These are phyloP conservation scores for Pseudorasbora parva DNA, from an alignment of 2,113 vertebrate genomes.

Conservation along the genomic window DNA sequence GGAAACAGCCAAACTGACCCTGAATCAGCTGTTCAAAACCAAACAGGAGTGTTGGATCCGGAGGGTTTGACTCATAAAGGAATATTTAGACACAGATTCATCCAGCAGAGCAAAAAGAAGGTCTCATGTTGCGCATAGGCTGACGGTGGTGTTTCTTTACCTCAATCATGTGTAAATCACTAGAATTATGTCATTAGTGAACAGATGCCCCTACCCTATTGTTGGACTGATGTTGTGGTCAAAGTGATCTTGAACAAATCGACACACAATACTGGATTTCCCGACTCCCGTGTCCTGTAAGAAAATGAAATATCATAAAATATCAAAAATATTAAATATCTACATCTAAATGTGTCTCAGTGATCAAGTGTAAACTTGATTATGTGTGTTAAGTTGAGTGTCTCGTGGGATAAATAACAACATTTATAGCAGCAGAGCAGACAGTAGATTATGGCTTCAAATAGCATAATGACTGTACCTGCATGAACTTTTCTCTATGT, in stretches of 20 bases:
- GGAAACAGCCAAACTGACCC: constrained; percentile 9
- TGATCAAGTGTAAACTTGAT: too few species aligned
- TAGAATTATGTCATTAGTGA: background rate
- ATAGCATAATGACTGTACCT: background rate
- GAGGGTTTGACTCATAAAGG: constrained; percentile 37
- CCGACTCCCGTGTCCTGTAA: constrained; percentile 96
- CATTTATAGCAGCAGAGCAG: too few species aligned
- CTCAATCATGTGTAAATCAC: background rate
- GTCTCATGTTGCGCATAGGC: background rate
- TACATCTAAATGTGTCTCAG: background rate
- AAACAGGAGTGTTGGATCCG: too few species aligned
- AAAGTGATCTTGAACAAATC: constrained; percentile 97
- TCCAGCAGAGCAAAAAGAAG: background rate
- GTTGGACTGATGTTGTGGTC: constrained; percentile 97
- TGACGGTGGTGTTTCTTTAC: background rate
- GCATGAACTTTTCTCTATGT: background rate
- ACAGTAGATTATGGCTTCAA: too few species aligned
- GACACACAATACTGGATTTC: constrained; percentile 96
- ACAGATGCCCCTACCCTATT: constrained; percentile 86
- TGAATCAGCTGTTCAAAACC: background rate
- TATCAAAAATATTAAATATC: background rate
- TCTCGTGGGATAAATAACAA: too few species aligned
- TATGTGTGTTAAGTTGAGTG: too few species aligned
- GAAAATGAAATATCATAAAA: background rate
- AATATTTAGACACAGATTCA: constrained; percentile 12